phyloP scores from a whole-genome alignment of 2,888 invertebrate species.

The Margaritifera margaritifera region DNA sequence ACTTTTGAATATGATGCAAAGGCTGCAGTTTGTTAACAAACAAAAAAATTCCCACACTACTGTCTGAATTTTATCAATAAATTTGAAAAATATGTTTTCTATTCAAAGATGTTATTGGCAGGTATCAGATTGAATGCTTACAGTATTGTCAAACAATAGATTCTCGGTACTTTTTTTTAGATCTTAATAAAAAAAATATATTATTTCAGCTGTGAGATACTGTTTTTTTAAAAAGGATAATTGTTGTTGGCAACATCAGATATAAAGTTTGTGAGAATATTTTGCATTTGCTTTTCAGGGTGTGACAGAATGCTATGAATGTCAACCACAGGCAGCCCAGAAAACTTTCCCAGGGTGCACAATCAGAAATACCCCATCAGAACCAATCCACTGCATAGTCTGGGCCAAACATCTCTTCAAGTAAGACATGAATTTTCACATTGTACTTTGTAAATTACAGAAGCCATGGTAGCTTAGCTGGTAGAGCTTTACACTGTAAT shows the following conservation, averaged over 20 bases:
- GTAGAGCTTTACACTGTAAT: background rate
- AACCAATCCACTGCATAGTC: slow-evolving; percentile 98
- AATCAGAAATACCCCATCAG: slow-evolving; percentile 98
- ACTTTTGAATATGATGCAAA: too few species aligned
- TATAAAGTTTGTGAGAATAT: background rate
- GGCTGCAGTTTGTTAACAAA: too few species aligned
- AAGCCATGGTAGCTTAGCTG: background rate
- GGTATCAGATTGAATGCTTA: too few species aligned
- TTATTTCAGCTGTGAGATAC: too few species aligned
- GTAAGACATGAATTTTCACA: slow-evolving; percentile 75
- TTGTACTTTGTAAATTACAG: background rate
- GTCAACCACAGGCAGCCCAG: slow-evolving; percentile 90
- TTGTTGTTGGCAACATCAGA: background rate
- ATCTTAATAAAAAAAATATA: too few species aligned
- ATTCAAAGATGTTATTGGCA: too few species aligned
- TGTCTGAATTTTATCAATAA: too few species aligned
- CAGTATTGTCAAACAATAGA: too few species aligned
- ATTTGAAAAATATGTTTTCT: too few species aligned
- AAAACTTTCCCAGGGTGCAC: slow-evolving; percentile 98
- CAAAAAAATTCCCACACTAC: too few species aligned
- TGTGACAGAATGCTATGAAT: slow-evolving; percentile 96
- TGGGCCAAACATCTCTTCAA: slow-evolving; percentile 99
- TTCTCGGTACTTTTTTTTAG: too few species aligned
- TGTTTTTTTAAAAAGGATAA: too few species aligned
- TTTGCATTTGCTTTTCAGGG: slow-evolving; percentile 68